Evolutionary conservation across 1,140 invertebrate genomes (phyloP), one percentile per base, ranked within the genome.

Genomic region (Heliothis subflexa): DNA sequence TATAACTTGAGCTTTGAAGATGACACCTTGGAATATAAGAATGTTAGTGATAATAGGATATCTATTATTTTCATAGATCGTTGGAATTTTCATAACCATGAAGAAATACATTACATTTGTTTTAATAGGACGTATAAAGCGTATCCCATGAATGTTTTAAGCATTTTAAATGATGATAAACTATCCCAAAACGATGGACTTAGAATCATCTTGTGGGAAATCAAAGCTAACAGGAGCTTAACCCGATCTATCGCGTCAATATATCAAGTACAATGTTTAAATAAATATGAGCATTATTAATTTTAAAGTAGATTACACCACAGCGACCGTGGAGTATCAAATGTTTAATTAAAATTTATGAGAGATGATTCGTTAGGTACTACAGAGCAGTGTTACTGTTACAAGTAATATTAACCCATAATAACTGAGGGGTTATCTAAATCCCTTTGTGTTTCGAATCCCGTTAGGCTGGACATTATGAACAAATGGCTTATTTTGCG

Each of bases 301-400:
- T 81, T 57, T 66, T 72, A 83, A 81, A 82, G 74, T 75, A 78
- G 73, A 79, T 76, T 71, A 78, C 47, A 28, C 64, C 50, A 71
- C 66, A 55, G 52, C 62, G 74, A 21, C 45, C 72, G 62, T 52
- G 55, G 55, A 75, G 82, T 86, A 83, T 87, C 83, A 86, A 86
- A 88, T 86, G 80, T 71, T 83, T 88, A 86, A 88, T 88, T 88
- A 88, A 85, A 88, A 88, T 84, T 86, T 86, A 83, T 82, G 72
- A 83, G 79, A 70, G 64, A 79, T 81, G 76, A 81, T 83, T 83
- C 74, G 78, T 84, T 81, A 61, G 74, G 79, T 81, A 81, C 81
- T 80, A 83, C 81, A 86, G 80, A 80, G 77, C 74, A 54, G 79
- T 81, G 78, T 82, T 80, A 79, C 78, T 82, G 80, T 82, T 80